Evolutionary conservation across 2,797 vertebrate species (phyloP), one percentile per base, ranked within the genome.

Genomic region (Nyctalus aviator): DNA sequence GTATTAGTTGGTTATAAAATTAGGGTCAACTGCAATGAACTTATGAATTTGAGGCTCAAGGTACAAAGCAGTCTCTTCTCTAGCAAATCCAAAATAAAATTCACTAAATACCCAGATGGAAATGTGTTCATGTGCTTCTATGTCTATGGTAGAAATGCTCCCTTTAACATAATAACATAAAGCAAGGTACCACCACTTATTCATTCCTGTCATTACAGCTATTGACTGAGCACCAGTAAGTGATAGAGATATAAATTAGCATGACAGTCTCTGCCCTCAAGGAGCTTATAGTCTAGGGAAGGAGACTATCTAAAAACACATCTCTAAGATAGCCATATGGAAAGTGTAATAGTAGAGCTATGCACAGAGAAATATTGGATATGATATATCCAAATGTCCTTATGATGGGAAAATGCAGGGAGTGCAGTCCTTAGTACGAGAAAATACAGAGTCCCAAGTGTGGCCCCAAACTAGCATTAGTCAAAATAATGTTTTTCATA

Each of bases 11-110:
- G 5, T 44, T 35, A 59, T 71, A 69, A 88, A 78, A 62, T 48
- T 48, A 81, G 9, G 72, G 23, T 59, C 82, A 84, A 41, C 44
- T 84, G 32, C 90, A 48, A 79, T 59, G 32, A 84, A 75, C 77
- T 89, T 79, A 66, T 18, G 27, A 82, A 88, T 84, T 37, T 84
- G 77, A 90, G 76, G 32, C 44, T 76, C 18, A 48, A 59, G 9
- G 3, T 91, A 1, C 57, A 57, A 41, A 48, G 30, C n/a, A 50
- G 2, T 90, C 62, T 85, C 83, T 85, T 91, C 66, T 96, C 30
- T 69, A 30, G 35, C 23, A 86, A 90, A 64, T 37, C 37, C 75
- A 84, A 84, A 84, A 71, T 73, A 57, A 84, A 79, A 62, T 55
- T 73, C 64, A 53, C 18, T 55, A 59, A 79, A 13, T 73, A 32